These are phyloP conservation scores for Pygoscelis adeliae DNA, from an alignment of 2,113 vertebrate genomes.

Conservation along the genomic window DNA sequence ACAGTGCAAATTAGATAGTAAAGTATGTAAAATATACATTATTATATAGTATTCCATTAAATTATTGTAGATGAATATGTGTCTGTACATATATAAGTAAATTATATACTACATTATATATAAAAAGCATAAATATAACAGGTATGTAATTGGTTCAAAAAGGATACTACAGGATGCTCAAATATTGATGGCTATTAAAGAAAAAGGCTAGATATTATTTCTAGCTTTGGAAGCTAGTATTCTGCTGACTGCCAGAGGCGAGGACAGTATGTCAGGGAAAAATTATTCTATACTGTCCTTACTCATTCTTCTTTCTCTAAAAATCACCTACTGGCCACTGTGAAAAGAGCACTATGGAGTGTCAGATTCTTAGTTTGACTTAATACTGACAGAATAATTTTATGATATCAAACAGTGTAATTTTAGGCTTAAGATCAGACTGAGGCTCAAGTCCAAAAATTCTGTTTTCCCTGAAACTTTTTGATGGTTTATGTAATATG, in stretches of 20 bases:
- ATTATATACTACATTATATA: not conserved
- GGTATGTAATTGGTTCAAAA: not conserved
- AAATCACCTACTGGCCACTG: not conserved
- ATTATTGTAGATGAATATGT: not conserved
- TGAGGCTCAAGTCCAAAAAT: not conserved
- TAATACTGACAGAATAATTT: not conserved
- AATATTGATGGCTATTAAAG: not conserved
- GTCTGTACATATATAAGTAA: not conserved
- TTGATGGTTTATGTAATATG: not conserved
- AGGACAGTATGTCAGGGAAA: not conserved
- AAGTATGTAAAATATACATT: not conserved
- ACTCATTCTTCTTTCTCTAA: not conserved
- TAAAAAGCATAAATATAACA: not conserved
- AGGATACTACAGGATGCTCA: not conserved
- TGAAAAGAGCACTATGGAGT: not conserved
- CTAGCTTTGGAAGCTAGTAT: not conserved
- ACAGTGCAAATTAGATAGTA: not conserved
- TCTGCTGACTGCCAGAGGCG: not conserved
- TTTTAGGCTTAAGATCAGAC: not conserved
- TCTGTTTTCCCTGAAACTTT: not conserved
- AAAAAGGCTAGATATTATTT: not conserved
- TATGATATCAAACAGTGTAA: not conserved
- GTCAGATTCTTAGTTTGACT: not conserved
- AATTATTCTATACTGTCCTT: not conserved
- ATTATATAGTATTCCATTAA: not conserved